Percentiles rank a stretch among this genome's conserved stretches.
Conservation (phyloP, 2,888 invertebrate genomes). For the Dolomedes plantarius region DNA sequence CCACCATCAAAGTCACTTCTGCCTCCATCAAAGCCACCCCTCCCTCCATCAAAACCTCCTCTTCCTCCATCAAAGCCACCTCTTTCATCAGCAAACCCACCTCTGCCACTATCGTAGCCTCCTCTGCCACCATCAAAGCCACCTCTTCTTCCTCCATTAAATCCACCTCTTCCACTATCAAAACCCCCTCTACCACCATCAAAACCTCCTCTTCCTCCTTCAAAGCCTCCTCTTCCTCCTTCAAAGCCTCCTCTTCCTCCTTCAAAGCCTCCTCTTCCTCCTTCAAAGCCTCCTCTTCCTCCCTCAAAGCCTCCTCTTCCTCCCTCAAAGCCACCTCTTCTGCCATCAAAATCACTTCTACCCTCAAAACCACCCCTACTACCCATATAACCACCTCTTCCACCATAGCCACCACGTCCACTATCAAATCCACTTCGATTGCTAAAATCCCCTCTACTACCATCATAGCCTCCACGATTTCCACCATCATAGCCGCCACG, state of each 20-base stretch:
- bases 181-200: no score
- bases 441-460: constrained; percentile 8
- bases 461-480: neutral
- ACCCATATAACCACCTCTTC: no score
- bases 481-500: neutral
- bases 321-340: neutral
- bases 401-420: no score
- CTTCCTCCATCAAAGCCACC: neutral
- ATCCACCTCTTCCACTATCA: neutral
- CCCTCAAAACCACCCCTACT: constrained; percentile 34
- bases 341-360: constrained; percentile 20
- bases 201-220: neutral
- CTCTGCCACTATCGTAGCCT: neutral
- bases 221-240: constrained; percentile 1
- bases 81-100: constrained; percentile 11
- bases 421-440: no score
- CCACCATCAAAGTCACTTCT: constrained; percentile 6
- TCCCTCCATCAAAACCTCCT: neutral
- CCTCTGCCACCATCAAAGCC: neutral
- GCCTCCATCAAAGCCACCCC: no score
- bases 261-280: neutral
- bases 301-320: neutral
- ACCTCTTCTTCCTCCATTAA: neutral
- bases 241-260: neutral
- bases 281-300: neutral